These are phyloP conservation scores for Drosophila gunungcola DNA, from an alignment of 1,140 invertebrate species.

Conservation along the genomic window DNA sequence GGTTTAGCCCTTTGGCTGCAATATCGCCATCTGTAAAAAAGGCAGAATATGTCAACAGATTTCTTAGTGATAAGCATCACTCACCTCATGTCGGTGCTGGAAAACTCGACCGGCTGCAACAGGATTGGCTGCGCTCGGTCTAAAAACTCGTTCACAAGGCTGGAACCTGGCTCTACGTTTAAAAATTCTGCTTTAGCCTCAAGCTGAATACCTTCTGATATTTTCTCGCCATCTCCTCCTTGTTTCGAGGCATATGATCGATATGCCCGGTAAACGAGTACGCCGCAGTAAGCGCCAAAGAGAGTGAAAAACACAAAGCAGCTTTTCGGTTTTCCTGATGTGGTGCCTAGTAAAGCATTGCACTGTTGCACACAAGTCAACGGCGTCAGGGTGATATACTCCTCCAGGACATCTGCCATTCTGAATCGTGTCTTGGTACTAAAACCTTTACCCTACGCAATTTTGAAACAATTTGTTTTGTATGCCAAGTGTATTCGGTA, in stretches of 20 bases:
- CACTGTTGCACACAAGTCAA: slow-evolving; percentile 30
- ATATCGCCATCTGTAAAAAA: slow-evolving; percentile 31
- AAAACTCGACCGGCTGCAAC: slow-evolving; percentile 14
- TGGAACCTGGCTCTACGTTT: background rate
- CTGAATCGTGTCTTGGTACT: background rate
- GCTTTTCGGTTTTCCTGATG: background rate
- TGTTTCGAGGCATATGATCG: background rate
- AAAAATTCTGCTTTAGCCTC: background rate
- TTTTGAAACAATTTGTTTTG: slow-evolving; percentile 21
- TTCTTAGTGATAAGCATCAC: background rate
- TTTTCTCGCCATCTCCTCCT: background rate
- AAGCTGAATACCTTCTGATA: background rate
- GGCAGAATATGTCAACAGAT: background rate
- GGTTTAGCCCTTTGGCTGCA: background rate
- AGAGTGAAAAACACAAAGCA: slow-evolving; percentile 16
- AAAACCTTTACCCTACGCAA: slow-evolving; percentile 12
- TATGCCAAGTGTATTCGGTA: background rate
- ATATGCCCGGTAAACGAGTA: slow-evolving; percentile 22
- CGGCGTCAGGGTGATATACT: slow-evolving; percentile 43
- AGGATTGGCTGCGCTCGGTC: slow-evolving; percentile 3
- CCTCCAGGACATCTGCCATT: slow-evolving; percentile 21
- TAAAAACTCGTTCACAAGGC: slow-evolving; percentile 1
- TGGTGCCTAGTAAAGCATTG: slow-evolving; percentile 16
- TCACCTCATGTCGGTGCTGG: slow-evolving; percentile 14
- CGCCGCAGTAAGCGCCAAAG: slow-evolving; percentile 36